Percentiles rank a stretch among this genome's conserved stretches.
Conservation (phyloP, 1,140 invertebrate genomes). For the Drosophila pallidifrons region DNA sequence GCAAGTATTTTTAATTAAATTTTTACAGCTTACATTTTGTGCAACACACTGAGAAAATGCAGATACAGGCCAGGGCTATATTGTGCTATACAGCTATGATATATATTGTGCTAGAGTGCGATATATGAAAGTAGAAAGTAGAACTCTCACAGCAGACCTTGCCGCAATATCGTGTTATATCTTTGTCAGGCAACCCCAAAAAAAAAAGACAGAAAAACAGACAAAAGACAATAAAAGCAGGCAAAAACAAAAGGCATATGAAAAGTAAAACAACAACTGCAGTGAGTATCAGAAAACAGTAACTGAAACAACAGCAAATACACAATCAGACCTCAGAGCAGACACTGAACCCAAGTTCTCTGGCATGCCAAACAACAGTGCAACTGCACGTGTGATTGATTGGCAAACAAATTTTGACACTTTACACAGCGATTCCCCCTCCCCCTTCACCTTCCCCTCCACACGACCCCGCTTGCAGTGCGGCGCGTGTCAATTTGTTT, state of each 20-base stretch:
- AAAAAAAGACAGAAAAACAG: slow-evolving; percentile 6
- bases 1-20: slow-evolving; percentile 81
- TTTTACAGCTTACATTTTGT: slow-evolving; percentile 45
- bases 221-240: slow-evolving; percentile 12
- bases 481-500: slow-evolving; percentile 66
- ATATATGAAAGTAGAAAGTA: not conserved
- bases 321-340: slow-evolving; percentile 37
- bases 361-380: slow-evolving; percentile 5
- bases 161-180: slow-evolving; percentile 30
- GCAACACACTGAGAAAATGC: slow-evolving; percentile 37
- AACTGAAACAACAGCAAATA: not conserved
- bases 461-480: not conserved
- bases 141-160: slow-evolving; percentile 2
- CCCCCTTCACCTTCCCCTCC: not conserved
- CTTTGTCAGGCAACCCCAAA: slow-evolving; percentile 33
- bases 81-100: not conserved
- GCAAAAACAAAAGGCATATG: not conserved
- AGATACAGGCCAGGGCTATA: slow-evolving; percentile 30
- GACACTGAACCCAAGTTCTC: slow-evolving; percentile 23
- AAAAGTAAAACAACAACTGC: not conserved
- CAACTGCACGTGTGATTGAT: slow-evolving; percentile 69
- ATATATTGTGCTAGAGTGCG: not conserved
- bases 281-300: slow-evolving; percentile 2
- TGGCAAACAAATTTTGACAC: slow-evolving; percentile 82
- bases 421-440: slow-evolving; percentile 55